Evolutionary conservation across 2,888 invertebrate species (phyloP).

Genomic region (Drosophila macrospina): DNA sequence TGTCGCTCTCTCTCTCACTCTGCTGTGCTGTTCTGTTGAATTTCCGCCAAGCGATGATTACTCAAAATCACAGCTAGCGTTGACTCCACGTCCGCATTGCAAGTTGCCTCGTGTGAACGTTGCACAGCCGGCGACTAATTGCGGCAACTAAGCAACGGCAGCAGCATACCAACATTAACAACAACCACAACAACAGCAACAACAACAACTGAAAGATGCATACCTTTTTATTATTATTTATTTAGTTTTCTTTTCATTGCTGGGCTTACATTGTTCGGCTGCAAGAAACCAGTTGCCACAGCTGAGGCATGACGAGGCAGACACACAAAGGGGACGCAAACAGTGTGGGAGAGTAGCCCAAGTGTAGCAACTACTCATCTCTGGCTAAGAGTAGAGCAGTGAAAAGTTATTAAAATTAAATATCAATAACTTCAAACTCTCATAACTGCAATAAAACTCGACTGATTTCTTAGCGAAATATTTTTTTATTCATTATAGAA

Average conservation of each 20-base stretch:
- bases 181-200: background rate
- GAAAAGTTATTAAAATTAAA: too few relatives aligned
- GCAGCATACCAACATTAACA: constrained; percentile 13
- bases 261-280: constrained; percentile 17
- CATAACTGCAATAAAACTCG: too few relatives aligned
- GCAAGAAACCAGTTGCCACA: constrained; percentile 17
- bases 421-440: too few relatives aligned
- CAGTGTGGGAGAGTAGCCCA: constrained; percentile 6
- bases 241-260: constrained; percentile 20
- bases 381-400: background rate
- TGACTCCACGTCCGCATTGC: constrained; percentile 40
- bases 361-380: background rate
- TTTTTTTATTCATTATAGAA: too few relatives aligned
- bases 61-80: constrained; percentile 74
- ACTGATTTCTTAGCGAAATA: too few relatives aligned
- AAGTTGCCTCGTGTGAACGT: constrained; percentile 58
- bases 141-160: constrained; percentile 47
- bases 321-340: background rate
- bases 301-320: background rate
- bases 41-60: constrained; percentile 78
- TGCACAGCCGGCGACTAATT: constrained; percentile 69
- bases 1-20: background rate
- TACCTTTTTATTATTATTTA: constrained; percentile 23
- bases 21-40: constrained; percentile 38
- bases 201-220: constrained; percentile 3